Base-by-base conservation (phyloP, 2,888 invertebrate species). In the Drosophila birchii region DNA sequence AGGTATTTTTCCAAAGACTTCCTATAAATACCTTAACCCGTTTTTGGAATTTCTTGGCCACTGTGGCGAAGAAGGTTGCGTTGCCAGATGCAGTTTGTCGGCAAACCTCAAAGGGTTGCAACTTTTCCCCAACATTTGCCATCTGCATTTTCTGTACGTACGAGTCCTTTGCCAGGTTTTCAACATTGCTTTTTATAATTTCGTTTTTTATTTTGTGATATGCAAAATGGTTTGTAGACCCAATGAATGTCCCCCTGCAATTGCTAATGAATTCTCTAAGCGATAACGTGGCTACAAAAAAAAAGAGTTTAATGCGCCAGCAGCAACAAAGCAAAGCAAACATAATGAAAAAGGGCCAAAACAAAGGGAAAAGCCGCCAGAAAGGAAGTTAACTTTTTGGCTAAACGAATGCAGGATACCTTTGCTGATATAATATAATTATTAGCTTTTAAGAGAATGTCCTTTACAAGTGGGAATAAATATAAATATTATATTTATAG, bases 281-380 rank as follows among this genome's bases (percentile, higher is more conserved):
- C 67, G 67, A 49, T 64, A 68, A 41, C 44, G 29, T 26, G 55
- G 64, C 47, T 49, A 29, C 29, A 29, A 67, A 49, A 67, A 49
- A 67, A 49, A 66, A 57, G 66, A 64, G 66, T 66, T 68, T 57
- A 68, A 68, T 66, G 66, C 68, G 45, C 68, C 68, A 34, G 43
- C 41, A 64, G 64, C 56, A 44, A 39, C 60, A 67, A 55, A 70
- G 68, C 29, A 32, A 60, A 26, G 43, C 49, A 56, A 62, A 69
- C 18, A 44, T 56, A 54, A 63, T 32, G 45, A 53, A 53, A 62
- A 39, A 36, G 45, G 45, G 44, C 23, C 12, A 38, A 23, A 57
- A 20, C 29, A 54, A 53, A 20, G 47, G 55, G 26, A 63, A 68
- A 80, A 80, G 61, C 74, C 63, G 20, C 20, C 20, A 34, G 34